Conservation (phyloP, 2,113 vertebrate genomes). For the Gasterosteus nipponicus region DNA sequence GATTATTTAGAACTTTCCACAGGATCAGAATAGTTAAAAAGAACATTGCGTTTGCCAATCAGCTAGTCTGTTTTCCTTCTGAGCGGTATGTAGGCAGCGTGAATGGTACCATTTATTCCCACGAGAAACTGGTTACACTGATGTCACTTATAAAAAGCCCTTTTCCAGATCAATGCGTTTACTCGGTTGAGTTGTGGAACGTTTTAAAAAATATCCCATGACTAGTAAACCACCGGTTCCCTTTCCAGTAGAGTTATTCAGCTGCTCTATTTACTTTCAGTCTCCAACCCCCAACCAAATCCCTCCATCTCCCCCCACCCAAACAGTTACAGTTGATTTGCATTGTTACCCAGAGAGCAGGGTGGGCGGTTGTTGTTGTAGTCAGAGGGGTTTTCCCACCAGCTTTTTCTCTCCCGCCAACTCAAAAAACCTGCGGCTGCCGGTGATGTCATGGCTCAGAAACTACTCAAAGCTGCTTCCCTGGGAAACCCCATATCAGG, state of each 20-base stretch:
- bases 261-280: constrained; percentile 36
- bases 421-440: constrained; percentile 72
- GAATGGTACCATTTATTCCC: constrained; percentile 17
- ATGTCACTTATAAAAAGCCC: constrained; percentile 25
- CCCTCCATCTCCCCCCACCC: not conserved
- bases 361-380: constrained; percentile 60
- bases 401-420: constrained; percentile 40
- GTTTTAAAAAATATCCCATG: constrained; percentile 27
- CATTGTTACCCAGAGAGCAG: constrained; percentile 45
- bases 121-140: constrained; percentile 38
- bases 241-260: constrained; percentile 3
- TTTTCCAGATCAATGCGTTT: constrained; percentile 17
- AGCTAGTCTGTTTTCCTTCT: constrained; percentile 44
- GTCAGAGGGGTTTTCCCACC: constrained; percentile 69
- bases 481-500: constrained; percentile 78
- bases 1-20: constrained; percentile 58
- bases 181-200: not conserved
- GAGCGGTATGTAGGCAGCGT: not conserved
- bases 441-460: constrained; percentile 77
- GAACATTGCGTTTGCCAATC: constrained; percentile 39
- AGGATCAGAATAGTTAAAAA: constrained; percentile 13
- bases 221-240: not conserved
- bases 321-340: constrained; percentile 63
- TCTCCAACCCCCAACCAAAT: not conserved
- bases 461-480: constrained; percentile 69